phyloP scores from a whole-genome alignment of 2,888 invertebrate genomes.

The Creontiades dilutus region DNA sequence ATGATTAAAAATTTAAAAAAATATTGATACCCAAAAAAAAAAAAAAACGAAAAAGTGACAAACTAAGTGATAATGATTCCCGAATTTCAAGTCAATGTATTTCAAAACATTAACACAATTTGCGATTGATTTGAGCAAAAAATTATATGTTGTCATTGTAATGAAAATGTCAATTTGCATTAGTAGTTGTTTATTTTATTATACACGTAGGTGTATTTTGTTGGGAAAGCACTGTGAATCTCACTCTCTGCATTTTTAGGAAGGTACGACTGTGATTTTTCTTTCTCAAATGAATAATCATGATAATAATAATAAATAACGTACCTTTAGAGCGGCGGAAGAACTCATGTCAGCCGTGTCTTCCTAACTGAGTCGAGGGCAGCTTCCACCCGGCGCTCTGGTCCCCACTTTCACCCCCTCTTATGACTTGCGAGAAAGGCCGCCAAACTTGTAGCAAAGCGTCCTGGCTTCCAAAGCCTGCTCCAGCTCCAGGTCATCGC shows the following conservation, averaged over 20 bases:
- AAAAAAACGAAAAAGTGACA: too few relatives aligned
- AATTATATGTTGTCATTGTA: background rate
- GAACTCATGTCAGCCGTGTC: conserved; percentile 70
- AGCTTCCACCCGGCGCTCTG: conserved; percentile 65
- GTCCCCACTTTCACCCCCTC: conserved; percentile 68
- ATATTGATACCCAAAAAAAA: too few relatives aligned
- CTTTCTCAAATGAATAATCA: too few relatives aligned
- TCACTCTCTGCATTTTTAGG: background rate
- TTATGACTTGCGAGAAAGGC: conserved; percentile 66
- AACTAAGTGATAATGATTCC: too few relatives aligned
- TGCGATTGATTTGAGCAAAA: background rate
- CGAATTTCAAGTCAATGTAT: too few relatives aligned
- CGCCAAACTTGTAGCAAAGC: conserved; percentile 65
- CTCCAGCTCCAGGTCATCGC: conserved; percentile 48
- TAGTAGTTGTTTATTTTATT: too few relatives aligned
- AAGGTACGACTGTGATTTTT: background rate
- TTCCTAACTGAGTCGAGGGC: conserved; percentile 66
- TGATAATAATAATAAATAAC: conserved; percentile 15
- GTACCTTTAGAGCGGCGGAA: conserved; percentile 68
- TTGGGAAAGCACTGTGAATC: too few relatives aligned
- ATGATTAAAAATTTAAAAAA: too few relatives aligned
- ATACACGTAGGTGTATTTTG: too few relatives aligned
- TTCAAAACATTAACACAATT: too few relatives aligned
- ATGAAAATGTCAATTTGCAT: too few relatives aligned
- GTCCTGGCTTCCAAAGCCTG: conserved; percentile 26